Base-by-base conservation (phyloP, 2,797 vertebrate species). In the Megaceryle alcyon region DNA sequence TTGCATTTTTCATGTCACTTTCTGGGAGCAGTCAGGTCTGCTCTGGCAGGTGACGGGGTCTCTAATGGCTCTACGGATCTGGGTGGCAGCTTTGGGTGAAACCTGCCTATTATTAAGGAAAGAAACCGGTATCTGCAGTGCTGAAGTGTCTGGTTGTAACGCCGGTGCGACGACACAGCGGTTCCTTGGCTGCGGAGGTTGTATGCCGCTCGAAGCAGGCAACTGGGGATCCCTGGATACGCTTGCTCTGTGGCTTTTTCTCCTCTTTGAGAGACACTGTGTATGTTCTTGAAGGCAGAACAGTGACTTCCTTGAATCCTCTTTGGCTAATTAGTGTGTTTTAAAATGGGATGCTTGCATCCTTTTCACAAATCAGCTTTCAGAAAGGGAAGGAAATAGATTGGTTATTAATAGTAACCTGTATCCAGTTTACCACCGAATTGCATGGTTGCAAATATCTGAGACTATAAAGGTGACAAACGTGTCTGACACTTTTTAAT, bases 341-440 rank as follows among this genome's bases (percentile, higher is more conserved):
- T 94, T 85, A 73, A 92, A 90, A 54, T 10, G 86, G 56, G 53
- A 57, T 96, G 76, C 76, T 80, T 57, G 86, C 83, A 71, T 91
- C 86, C 79, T 92, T 82, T 29, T 39, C 69, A 46, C 93, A 94
- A 95, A 87, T 82, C 88, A 72, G 75, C 37, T 3, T 78, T 57
- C 7, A 19, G 92, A 76, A 54, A 63, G 72, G 90, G 25, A 72
- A 93, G 92, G 93, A 92, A 95, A 89, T 82, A 82, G 92, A 89
- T 93, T 22, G 57, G 90, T 64, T 97, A 96, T 96, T 96, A 95
- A 96, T 97, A 96, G 95, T 33, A 93, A 90, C 66, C 90, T 79
- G n/a, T 39, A 92, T 92, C 92, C 76, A 94, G 39, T 94, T 96
- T 96, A 90, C 78, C 70, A 37, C 2, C 1, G 88, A 82, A 69